Percentiles rank a stretch among this genome's conserved stretches.
Conservation (phyloP, 2,888 invertebrate genomes). For the Polymixis lichenea region DNA sequence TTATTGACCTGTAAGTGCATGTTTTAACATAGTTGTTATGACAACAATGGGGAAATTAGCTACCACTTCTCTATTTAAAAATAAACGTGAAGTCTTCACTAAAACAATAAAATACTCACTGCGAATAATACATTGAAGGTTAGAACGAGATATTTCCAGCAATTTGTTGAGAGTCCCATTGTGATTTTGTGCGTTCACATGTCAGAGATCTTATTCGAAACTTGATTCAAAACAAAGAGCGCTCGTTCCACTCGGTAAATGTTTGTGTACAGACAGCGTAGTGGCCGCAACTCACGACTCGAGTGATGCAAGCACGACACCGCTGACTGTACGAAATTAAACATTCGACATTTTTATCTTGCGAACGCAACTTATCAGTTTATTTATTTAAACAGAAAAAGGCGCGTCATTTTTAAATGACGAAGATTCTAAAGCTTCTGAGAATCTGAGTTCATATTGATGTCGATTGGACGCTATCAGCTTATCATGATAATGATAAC, state of each 20-base stretch:
- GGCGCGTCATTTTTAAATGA: constrained; percentile 65
- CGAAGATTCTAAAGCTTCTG: constrained; percentile 63
- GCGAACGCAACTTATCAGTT: constrained; percentile 69
- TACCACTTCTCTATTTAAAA: constrained; percentile 66
- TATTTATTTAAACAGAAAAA: constrained; percentile 68
- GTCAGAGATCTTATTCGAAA: constrained; percentile 83
- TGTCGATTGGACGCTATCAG: constrained; percentile 77
- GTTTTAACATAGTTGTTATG: constrained; percentile 81
- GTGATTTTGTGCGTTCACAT: constrained; percentile 83
- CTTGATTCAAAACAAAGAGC: constrained; percentile 85
- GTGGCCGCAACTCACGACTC: constrained; percentile 67
- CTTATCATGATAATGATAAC: constrained; percentile 86
- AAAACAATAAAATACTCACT: constrained; percentile 79
- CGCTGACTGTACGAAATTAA: constrained; percentile 82
- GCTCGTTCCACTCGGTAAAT: constrained; percentile 85
- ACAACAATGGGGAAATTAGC: constrained; percentile 76
- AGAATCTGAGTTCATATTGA: constrained; percentile 73
- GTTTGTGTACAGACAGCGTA: constrained; percentile 78
- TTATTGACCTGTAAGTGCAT: constrained; percentile 36
- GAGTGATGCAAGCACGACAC: constrained; percentile 81
- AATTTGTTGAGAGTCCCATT: constrained; percentile 88
- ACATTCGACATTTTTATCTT: constrained; percentile 80
- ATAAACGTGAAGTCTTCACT: constrained; percentile 63
- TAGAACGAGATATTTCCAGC: constrained; percentile 89
- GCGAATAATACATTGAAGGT: constrained; percentile 87